Conservation (phyloP, 2,113 vertebrate species). For the Lota lota region DNA sequence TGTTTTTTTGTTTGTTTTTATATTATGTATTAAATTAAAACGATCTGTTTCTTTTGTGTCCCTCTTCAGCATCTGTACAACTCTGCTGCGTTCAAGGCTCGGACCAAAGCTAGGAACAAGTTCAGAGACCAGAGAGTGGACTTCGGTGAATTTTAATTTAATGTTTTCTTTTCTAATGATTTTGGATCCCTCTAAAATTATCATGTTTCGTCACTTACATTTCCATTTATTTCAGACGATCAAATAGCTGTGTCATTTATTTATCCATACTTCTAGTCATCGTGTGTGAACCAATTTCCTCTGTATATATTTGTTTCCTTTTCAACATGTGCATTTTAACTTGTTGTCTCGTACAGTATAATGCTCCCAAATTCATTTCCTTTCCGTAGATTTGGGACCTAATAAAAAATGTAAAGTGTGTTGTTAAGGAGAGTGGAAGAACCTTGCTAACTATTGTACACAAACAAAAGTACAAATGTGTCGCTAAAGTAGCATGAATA, state of each 20-base stretch:
- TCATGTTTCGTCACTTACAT: slow-evolving; percentile 3
- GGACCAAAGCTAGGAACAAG: slow-evolving; percentile 96
- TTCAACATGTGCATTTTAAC: slow-evolving; percentile 6
- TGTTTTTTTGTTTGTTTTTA: too few relatives aligned
- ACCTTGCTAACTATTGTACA: too few relatives aligned
- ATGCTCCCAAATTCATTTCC: background rate
- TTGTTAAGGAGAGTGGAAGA: slow-evolving; percentile 15
- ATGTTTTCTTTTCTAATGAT: background rate
- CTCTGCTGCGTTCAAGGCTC: slow-evolving; percentile 95
- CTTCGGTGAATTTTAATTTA: slow-evolving; percentile 86
- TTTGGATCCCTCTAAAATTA: background rate
- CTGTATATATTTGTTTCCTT: slow-evolving; percentile 24
- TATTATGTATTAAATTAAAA: background rate
- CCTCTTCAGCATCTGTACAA: slow-evolving; percentile 89
- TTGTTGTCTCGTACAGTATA: too few relatives aligned
- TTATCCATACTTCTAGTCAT: slow-evolving; percentile 8
- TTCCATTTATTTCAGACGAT: slow-evolving; percentile 26
- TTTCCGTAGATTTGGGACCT: slow-evolving; percentile 18
- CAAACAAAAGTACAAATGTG: too few relatives aligned
- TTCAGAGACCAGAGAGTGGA: slow-evolving; percentile 96
- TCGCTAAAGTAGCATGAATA: too few relatives aligned
- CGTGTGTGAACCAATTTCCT: slow-evolving; percentile 41
- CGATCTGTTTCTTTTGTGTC: slow-evolving; percentile 25
- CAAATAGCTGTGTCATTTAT: slow-evolving; percentile 10
- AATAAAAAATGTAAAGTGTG: slow-evolving; percentile 10